Evolutionary conservation across 2,888 invertebrate genomes (phyloP).

Genomic region (Spilarctia lutea): DNA sequence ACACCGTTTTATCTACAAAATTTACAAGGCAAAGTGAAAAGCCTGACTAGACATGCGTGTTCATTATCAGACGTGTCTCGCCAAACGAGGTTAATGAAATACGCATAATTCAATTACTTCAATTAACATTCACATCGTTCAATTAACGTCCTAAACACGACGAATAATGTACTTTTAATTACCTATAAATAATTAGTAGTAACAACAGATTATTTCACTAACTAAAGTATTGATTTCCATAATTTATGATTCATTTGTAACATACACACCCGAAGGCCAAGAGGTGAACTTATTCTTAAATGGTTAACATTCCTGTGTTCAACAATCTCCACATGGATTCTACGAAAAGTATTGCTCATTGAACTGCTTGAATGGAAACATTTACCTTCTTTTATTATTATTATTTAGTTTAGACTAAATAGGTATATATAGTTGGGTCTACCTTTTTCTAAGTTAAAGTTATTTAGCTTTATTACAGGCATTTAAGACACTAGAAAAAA

Average conservation of each 20-base stretch:
- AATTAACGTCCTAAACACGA: constrained; percentile 10
- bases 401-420: too few relatives aligned
- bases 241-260: background rate
- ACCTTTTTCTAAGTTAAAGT: background rate
- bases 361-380: background rate
- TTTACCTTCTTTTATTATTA: background rate
- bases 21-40: constrained; percentile 18
- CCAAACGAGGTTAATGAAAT: constrained; percentile 16
- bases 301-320: background rate
- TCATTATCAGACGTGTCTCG: constrained; percentile 16
- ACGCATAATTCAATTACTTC: constrained; percentile 1
- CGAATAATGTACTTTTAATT: constrained; percentile 17
- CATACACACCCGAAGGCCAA: background rate
- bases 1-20: constrained; percentile 8
- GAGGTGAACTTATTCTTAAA: background rate
- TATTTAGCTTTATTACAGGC: background rate
- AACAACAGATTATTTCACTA: background rate
- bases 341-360: background rate
- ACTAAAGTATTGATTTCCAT: background rate
- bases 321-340: background rate
- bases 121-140: background rate
- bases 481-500: background rate
- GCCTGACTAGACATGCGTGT: constrained; percentile 14
- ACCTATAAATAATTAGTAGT: constrained; percentile 4
- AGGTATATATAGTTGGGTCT: too few relatives aligned